Conservation (phyloP, 2,113 vertebrate species). For the Myotis yumanensis region DNA sequence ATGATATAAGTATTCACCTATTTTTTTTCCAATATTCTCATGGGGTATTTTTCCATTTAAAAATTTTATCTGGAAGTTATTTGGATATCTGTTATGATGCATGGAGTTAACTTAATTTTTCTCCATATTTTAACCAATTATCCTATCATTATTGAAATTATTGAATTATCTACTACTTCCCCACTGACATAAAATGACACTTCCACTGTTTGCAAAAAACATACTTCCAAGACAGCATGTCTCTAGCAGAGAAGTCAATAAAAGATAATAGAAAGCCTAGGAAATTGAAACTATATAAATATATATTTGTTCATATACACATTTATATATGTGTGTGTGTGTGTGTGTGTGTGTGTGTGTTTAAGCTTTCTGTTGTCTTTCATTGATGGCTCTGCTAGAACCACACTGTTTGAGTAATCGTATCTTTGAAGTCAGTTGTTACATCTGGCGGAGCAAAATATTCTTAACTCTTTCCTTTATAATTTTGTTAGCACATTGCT, state of each 20-base stretch:
- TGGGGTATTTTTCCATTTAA: background rate
- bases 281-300: background rate
- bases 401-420: background rate
- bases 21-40: background rate
- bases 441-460: background rate
- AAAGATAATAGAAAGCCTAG: background rate
- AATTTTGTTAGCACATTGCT: background rate
- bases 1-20: background rate
- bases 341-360: background rate
- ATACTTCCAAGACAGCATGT: background rate
- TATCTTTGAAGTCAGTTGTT: background rate
- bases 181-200: background rate
- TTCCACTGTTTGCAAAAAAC: background rate
- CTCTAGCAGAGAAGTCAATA: background rate
- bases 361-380: background rate
- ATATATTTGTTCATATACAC: background rate
- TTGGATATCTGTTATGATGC: background rate
- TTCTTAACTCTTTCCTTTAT: background rate
- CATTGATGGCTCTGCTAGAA: background rate
- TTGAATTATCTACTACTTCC: background rate
- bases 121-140: background rate
- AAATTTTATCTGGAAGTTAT: slow-evolving; percentile 36
- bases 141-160: background rate
- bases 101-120: slow-evolving; percentile 21
- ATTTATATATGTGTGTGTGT: too few species aligned